phyloP scores from a whole-genome alignment of 1,140 invertebrate genomes.

The Wasmannia auropunctata region DNA sequence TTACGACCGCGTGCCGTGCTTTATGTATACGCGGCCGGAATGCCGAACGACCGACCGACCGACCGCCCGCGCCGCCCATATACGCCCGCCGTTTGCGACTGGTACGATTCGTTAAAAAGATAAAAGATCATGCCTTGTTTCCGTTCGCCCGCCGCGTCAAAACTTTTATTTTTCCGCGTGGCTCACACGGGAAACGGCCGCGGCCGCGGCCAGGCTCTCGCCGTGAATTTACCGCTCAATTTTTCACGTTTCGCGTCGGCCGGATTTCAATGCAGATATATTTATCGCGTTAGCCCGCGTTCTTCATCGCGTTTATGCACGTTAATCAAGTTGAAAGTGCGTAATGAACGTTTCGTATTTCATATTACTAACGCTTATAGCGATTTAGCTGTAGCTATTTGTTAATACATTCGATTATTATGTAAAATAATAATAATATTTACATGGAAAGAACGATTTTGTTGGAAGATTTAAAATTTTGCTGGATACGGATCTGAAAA shows the following conservation, averaged over 20 bases:
- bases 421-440: neutral
- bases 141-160: conserved; percentile 42
- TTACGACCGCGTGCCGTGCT: conserved; percentile 41
- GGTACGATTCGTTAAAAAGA: conserved; percentile 45
- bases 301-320: neutral
- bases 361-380: conserved; percentile 1
- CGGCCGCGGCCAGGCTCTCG: neutral
- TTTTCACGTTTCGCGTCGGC: conserved; percentile 42
- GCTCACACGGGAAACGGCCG: neutral
- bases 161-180: conserved; percentile 34
- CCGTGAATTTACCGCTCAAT: conserved; percentile 47
- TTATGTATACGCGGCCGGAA: conserved; percentile 50
- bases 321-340: conserved; percentile 15
- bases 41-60: neutral
- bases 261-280: conserved; percentile 56
- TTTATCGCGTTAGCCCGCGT: conserved; percentile 40
- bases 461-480: too few species aligned
- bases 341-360: conserved; percentile 24
- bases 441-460: too few species aligned
- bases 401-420: neutral
- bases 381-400: neutral
- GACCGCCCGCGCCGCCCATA: too few species aligned
- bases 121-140: conserved; percentile 57
- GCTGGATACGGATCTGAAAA: too few species aligned
- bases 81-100: neutral